Percentiles rank a stretch among this genome's conserved stretches.
These are phyloP conservation scores for Choristoneura rosaceana DNA, from an alignment of 2,888 invertebrate genomes.

Conservation along the genomic window DNA sequence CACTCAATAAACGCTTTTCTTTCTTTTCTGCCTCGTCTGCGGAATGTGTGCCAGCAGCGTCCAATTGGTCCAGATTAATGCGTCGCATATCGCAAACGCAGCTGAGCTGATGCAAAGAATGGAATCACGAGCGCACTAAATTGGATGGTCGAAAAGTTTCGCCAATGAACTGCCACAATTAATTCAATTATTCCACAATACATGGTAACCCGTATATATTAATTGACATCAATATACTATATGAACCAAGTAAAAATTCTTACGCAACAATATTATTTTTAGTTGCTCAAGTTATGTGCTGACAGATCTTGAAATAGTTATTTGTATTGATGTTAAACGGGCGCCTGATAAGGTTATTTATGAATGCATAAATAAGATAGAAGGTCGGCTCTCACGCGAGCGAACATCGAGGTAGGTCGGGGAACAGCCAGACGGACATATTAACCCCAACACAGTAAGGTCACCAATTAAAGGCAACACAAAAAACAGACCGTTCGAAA, in stretches of 20 bases:
- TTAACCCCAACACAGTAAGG: slow-evolving; percentile 39
- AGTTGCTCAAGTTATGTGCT: slow-evolving; percentile 34
- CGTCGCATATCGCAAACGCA: slow-evolving; percentile 36
- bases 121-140: slow-evolving; percentile 24
- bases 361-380: slow-evolving; percentile 74
- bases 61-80: slow-evolving; percentile 40
- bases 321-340: slow-evolving; percentile 58
- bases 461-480: slow-evolving; percentile 29
- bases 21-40: slow-evolving; percentile 2
- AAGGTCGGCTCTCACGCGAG: slow-evolving; percentile 69
- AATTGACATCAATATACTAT: neutral
- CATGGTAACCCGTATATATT: neutral
- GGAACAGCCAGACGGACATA: slow-evolving; percentile 55
- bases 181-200: slow-evolving; percentile 3
- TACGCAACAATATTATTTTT: slow-evolving; percentile 21
- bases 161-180: neutral
- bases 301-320: slow-evolving; percentile 56
- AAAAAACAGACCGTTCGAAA: slow-evolving; percentile 26
- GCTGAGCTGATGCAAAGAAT: slow-evolving; percentile 21
- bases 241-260: slow-evolving; percentile 8
- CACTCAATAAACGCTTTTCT: neutral
- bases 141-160: slow-evolving; percentile 12
- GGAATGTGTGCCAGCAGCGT: slow-evolving; percentile 30
- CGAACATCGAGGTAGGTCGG: slow-evolving; percentile 77
- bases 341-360: slow-evolving; percentile 71